These are phyloP conservation scores for Machimus rusticus DNA, from an alignment of 2,888 invertebrate genomes.

Conservation along the genomic window DNA sequence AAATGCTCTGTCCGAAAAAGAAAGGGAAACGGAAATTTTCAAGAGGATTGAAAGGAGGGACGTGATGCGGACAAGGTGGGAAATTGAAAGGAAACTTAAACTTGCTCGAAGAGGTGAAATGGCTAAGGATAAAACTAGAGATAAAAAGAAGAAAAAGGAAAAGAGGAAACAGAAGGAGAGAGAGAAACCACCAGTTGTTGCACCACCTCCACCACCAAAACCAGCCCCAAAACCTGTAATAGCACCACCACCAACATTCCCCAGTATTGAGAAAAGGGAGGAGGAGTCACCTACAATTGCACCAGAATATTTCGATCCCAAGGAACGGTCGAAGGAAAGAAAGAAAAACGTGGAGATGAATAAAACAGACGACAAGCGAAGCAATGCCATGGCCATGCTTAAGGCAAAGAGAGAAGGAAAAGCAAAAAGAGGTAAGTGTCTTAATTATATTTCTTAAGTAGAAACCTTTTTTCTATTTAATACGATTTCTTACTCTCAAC, in stretches of 20 bases:
- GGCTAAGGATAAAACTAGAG: conserved; percentile 66
- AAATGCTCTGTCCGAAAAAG: conserved; percentile 94
- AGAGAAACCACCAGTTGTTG: conserved; percentile 43
- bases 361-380: conserved; percentile 83
- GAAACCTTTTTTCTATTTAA: neutral
- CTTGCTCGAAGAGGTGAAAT: conserved; percentile 81
- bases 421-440: conserved; percentile 70
- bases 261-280: conserved; percentile 51
- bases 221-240: conserved; percentile 42
- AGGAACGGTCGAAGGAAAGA: conserved; percentile 80
- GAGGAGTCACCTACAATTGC: conserved; percentile 51
- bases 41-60: conserved; percentile 95
- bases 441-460: neutral
- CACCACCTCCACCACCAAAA: conserved; percentile 42
- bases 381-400: conserved; percentile 91
- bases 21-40: conserved; percentile 96
- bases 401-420: conserved; percentile 92
- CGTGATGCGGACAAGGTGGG: conserved; percentile 92
- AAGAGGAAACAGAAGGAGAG: conserved; percentile 64
- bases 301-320: conserved; percentile 70
- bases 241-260: conserved; percentile 29
- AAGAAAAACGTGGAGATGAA: conserved; percentile 91
- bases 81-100: conserved; percentile 92
- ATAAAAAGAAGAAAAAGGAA: conserved; percentile 64
- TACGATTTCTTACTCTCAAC: neutral